Evolutionary conservation across 2,888 invertebrate species (phyloP).

Genomic region (Chesias legatella): DNA sequence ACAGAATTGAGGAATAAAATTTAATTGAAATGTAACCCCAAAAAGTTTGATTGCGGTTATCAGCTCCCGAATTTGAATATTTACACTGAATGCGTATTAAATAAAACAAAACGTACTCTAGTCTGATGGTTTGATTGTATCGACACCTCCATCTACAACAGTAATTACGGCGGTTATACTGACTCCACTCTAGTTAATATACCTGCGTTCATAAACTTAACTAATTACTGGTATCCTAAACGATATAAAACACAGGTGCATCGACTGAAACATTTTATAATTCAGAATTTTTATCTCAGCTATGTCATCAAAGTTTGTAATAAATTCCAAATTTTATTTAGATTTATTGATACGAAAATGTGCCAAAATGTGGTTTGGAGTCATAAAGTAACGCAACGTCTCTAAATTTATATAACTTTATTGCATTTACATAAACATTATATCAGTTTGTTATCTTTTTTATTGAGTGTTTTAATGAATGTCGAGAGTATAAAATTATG

Average conservation of each 20-base stretch:
- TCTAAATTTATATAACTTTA: conserved; percentile 26
- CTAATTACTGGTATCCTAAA: conserved; percentile 26
- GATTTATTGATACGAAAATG: conserved; percentile 32
- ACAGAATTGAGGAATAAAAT: conserved; percentile 78
- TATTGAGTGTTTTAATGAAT: conserved; percentile 18
- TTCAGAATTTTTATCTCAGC: conserved; percentile 7
- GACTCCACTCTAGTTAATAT: conserved; percentile 24
- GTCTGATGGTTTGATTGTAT: conserved; percentile 28
- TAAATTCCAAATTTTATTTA: conserved; percentile 15
- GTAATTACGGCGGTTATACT: conserved; percentile 18
- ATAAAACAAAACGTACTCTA: conserved; percentile 36
- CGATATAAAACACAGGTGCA: conserved; percentile 17
- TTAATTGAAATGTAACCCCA: conserved; percentile 78
- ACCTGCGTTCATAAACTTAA: conserved; percentile 17
- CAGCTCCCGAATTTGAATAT: conserved; percentile 80
- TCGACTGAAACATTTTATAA: conserved; percentile 19
- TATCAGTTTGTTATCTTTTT: conserved; percentile 21
- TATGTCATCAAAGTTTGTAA: conserved; percentile 19
- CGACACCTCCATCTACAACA: conserved; percentile 19
- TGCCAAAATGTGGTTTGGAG: conserved; percentile 28
- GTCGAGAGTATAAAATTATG: too few species aligned
- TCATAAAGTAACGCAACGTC: conserved; percentile 26
- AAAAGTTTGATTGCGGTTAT: conserved; percentile 77
- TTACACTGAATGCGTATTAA: conserved; percentile 64
- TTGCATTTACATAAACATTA: conserved; percentile 20